Conservation (phyloP, 2,797 vertebrate species). For the Periparus ater region DNA sequence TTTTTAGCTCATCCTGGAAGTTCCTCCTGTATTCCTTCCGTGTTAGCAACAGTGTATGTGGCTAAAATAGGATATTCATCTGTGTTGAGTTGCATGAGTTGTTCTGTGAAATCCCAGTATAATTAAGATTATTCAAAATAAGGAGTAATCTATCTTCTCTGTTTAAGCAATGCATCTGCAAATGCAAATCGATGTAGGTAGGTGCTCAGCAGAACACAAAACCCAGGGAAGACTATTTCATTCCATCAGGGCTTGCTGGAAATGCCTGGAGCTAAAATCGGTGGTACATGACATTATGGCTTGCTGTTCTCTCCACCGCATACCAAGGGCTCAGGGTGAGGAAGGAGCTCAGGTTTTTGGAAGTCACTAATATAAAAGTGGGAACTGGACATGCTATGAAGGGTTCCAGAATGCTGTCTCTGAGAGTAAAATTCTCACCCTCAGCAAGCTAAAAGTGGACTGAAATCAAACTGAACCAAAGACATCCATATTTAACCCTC, state of each 20-base stretch:
- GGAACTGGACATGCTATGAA: background rate
- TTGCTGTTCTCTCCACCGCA: background rate
- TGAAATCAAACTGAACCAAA: background rate
- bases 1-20: background rate
- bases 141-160: background rate
- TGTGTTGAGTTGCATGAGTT: accelerated
- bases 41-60: accelerated
- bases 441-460: background rate
- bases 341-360: background rate
- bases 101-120: background rate
- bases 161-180: background rate
- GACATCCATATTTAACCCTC: background rate
- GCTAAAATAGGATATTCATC: too few species aligned
- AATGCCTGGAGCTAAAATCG: background rate
- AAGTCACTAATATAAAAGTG: background rate
- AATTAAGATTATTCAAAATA: background rate
- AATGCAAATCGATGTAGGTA: background rate
- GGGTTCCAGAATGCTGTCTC: background rate
- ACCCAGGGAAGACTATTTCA: background rate
- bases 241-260: background rate
- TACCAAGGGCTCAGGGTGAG: background rate
- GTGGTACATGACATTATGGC: accelerated
- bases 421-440: background rate
- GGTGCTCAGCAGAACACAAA: background rate
- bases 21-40: background rate